Base-by-base conservation (phyloP, 2,888 invertebrate species). In the Eupeodes latifasciatus region DNA sequence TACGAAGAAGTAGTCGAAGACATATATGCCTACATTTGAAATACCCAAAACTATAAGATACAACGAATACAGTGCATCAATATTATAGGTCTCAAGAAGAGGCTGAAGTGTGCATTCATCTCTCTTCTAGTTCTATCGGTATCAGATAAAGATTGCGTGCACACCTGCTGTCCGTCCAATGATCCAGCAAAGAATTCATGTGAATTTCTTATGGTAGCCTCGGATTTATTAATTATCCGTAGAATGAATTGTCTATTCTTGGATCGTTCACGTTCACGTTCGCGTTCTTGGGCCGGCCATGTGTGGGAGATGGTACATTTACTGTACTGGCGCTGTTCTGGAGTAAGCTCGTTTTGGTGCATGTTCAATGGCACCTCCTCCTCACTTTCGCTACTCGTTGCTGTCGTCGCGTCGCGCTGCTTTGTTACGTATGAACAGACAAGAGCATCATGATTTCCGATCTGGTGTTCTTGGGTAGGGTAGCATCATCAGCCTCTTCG, bases 361-460 rank as follows among this genome's bases (percentile, higher is more conserved):
- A 78, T 85, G 88, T 88, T 88, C 88, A 78, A 75, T 85, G 88
- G 85, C 88, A 88, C 74, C 85, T 78, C 88, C 81, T 81, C 85
- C 78, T 88, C 85, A 88, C 87, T 88, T 88, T 88, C 87, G 87
- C 87, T 85, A 61, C 51, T 11, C 59, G 59, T 44, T 74, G 59
- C 66, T 51, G 34, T 69, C 49, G 69, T 53, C 78, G 44, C 69
- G 69, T 53, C 78, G 44, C 69, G 27, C 59, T 69, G 66, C 61
- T 36, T 16, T 51, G 61, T 76, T 81, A 74, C 64, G 64, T 71
- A 71, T 67, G 64, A 51, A 40, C 55, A 55, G 57, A 61, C 79
- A 74, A 78, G 69, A 78, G 67, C 51, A 67, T 71, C 76, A 74
- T 74, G 83, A 79, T 81, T 78, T 64, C 67, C 85, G 77, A 85